Conservation (phyloP, 1,140 invertebrate genomes). For the Tetraneura akinire region DNA sequence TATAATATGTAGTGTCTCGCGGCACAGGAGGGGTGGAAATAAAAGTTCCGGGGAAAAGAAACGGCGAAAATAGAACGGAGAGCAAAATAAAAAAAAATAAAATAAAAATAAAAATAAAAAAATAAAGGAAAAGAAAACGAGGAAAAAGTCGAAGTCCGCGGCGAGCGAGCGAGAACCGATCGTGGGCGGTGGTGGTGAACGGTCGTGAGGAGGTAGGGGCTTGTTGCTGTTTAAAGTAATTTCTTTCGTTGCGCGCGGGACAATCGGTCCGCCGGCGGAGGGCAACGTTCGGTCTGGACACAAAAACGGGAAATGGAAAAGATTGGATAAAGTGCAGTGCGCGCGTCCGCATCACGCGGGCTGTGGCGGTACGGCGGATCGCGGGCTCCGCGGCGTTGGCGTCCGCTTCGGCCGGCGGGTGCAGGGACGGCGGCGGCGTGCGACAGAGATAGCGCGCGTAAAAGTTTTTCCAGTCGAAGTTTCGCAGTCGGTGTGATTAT, state of each 20-base stretch:
- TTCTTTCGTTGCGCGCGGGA: background rate
- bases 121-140: constrained; percentile 8
- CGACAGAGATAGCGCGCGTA: constrained; percentile 48
- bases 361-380: background rate
- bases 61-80: background rate
- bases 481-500: constrained; percentile 51
- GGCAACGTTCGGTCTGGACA: constrained; percentile 46
- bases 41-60: background rate
- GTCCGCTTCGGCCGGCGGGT: background rate
- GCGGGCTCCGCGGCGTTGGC: background rate
- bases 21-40: background rate
- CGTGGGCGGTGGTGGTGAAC: background rate
- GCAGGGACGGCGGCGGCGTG: constrained; percentile 26
- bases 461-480: constrained; percentile 51
- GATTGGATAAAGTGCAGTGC: constrained; percentile 50
- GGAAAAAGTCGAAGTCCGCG: constrained; percentile 38
- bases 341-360: background rate
- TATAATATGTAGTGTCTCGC: background rate
- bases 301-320: constrained; percentile 50
- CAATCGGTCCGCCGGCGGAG: background rate
- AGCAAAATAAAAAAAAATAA: background rate
- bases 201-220: background rate
- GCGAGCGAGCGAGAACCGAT: constrained; percentile 9
- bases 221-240: constrained; percentile 48
- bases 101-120: background rate